These are phyloP conservation scores for Pongo abelii DNA, from an alignment of 2,113 vertebrate genomes.

Conservation along the genomic window DNA sequence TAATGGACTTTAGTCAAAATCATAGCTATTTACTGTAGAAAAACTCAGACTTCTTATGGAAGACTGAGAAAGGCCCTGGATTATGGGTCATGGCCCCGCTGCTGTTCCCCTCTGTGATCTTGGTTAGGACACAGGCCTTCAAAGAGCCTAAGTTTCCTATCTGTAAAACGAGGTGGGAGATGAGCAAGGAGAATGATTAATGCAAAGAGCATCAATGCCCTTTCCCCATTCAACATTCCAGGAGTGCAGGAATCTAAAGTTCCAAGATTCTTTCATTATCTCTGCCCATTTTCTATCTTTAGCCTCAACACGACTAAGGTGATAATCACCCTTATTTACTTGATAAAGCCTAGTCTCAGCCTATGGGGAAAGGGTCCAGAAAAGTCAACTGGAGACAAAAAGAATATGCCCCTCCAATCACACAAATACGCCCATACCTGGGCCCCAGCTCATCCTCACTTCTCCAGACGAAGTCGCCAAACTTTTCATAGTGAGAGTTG, in stretches of 20 bases:
- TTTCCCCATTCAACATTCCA: neutral
- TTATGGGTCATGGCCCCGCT: neutral
- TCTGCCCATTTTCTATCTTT: neutral
- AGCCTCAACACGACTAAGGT: neutral
- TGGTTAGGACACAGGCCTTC: neutral
- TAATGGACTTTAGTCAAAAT: neutral
- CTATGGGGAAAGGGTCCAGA: neutral
- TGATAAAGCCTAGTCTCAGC: neutral
- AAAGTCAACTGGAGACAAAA: neutral
- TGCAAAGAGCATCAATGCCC: neutral
- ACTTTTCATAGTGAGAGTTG: conserved; percentile 98
- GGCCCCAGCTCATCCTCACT: conserved; percentile 98
- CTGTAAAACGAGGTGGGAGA: neutral
- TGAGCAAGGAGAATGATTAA: neutral
- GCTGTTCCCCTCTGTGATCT: neutral
- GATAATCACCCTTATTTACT: neutral
- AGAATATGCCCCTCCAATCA: neutral
- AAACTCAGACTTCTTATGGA: neutral
- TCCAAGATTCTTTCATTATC: neutral
- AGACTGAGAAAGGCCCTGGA: neutral
- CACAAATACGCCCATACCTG: conserved; percentile 85
- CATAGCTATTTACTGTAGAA: neutral
- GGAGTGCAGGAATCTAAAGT: neutral
- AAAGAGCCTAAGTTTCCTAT: neutral
- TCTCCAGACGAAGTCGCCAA: conserved; percentile 98